Conservation (phyloP, 2,113 vertebrate species). For the Clarias batrachus region DNA sequence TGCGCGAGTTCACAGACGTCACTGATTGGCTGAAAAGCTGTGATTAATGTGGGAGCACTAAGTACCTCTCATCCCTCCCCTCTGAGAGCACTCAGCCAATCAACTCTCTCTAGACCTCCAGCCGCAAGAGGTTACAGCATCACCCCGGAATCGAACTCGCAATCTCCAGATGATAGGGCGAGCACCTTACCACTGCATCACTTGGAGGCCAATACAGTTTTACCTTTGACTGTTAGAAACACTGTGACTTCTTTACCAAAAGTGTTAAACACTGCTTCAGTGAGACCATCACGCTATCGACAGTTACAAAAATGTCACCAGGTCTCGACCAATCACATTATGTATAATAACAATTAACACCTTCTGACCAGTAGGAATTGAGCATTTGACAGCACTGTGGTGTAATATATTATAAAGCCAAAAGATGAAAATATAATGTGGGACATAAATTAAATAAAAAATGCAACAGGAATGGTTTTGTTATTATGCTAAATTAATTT, state of each 20-base stretch:
- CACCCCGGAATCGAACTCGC: no score
- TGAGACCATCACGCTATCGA: neutral
- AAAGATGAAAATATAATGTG: neutral
- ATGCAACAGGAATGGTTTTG: neutral
- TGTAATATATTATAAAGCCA: neutral
- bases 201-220: neutral
- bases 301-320: neutral
- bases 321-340: constrained; percentile 37
- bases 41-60: no score
- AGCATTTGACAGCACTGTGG: neutral
- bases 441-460: neutral
- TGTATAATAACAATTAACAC: constrained; percentile 26
- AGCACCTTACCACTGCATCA: no score
- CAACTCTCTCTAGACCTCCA: no score
- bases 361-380: neutral
- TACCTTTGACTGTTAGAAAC: neutral
- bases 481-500: neutral
- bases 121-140: no score
- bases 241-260: neutral
- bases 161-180: no score
- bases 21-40: no score
- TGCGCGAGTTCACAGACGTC: no score
- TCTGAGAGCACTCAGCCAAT: no score
- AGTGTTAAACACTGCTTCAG: neutral
- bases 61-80: no score